These are phyloP conservation scores for Xiphophorus birchmanni DNA, from an alignment of 2,797 vertebrate genomes.

Conservation along the genomic window DNA sequence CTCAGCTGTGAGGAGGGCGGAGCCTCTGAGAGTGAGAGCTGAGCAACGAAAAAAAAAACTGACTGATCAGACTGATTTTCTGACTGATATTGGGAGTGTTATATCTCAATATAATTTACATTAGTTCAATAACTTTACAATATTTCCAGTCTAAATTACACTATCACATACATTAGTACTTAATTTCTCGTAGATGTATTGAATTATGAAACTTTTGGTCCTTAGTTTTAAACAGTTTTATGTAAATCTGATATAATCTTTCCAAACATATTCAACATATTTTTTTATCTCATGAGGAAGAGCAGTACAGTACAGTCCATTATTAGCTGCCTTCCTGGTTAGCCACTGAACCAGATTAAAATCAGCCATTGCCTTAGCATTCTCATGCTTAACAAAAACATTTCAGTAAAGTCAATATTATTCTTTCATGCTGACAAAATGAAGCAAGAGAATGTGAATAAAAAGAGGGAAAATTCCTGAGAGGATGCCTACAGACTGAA, in stretches of 20 bases:
- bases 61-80: background rate
- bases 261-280: slow-evolving; percentile 3
- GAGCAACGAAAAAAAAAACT: no score
- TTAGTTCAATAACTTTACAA: background rate
- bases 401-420: slow-evolving; percentile 73
- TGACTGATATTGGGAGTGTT: background rate
- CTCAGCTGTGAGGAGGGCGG: no score
- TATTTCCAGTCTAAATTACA: background rate
- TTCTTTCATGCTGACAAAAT: slow-evolving; percentile 61
- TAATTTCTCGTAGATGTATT: background rate
- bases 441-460: slow-evolving; percentile 41
- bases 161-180: background rate
- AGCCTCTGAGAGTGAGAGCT: no score
- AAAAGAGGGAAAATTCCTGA: slow-evolving; percentile 57
- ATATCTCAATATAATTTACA: background rate
- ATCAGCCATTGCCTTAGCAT: slow-evolving; percentile 51
- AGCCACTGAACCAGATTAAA: slow-evolving; percentile 59
- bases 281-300: slow-evolving; percentile 26
- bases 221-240: background rate
- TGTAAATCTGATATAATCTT: background rate
- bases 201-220: background rate
- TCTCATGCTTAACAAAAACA: slow-evolving; percentile 71
- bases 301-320: slow-evolving; percentile 43
- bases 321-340: slow-evolving; percentile 58
- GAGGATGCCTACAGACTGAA: slow-evolving; percentile 48